phyloP scores from a whole-genome alignment of 2,113 vertebrate genomes.

The Peromyscus maniculatus region DNA sequence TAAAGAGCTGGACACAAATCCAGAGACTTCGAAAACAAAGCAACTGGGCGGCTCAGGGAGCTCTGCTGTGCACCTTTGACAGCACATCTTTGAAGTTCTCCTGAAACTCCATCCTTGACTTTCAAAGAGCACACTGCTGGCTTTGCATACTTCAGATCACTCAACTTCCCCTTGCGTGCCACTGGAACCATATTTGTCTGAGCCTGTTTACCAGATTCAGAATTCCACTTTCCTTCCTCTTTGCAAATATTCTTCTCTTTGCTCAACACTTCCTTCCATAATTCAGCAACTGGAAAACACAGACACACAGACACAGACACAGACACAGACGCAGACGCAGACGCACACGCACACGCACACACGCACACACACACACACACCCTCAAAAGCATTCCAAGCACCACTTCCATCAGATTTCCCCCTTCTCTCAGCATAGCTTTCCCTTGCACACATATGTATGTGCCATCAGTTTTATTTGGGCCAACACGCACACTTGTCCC shows the following conservation, averaged over 20 bases:
- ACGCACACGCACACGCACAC: no score
- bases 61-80: not conserved
- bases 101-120: not conserved
- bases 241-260: conserved; percentile 14
- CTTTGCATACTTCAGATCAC: not conserved
- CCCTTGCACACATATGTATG: not conserved
- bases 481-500: not conserved
- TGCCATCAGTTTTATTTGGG: not conserved
- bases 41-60: not conserved
- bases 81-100: not conserved
- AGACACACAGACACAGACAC: not conserved
- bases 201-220: not conserved
- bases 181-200: not conserved
- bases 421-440: no score
- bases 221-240: conserved; percentile 44
- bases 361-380: not conserved
- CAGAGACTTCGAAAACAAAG: not conserved
- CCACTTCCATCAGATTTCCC: not conserved
- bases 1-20: not conserved
- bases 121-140: not conserved
- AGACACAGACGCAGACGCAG: no score
- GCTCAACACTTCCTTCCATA: conserved; percentile 9
- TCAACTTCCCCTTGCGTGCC: not conserved
- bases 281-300: not conserved
- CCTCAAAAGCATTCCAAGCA: not conserved